Conservation (phyloP, 2,888 invertebrate genomes). For the Drosophila gaucha region DNA sequence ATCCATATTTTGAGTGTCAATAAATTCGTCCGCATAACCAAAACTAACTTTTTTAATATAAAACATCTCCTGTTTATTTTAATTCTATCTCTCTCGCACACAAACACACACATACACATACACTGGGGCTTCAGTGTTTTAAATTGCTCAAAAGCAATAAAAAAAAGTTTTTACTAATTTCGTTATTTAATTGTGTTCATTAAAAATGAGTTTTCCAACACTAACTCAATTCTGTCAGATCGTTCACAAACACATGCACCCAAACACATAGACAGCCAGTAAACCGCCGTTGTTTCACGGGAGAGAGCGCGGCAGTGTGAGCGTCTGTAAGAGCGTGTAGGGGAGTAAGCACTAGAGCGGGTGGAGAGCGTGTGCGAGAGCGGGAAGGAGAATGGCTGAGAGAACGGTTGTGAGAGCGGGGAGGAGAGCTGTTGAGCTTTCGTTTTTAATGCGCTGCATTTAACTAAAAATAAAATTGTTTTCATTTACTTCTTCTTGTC, state of each 20-base stretch:
- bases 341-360: neutral
- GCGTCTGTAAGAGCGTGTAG: neutral
- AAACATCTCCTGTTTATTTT: neutral
- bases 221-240: slow-evolving; percentile 10
- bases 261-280: neutral
- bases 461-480: slow-evolving; percentile 56
- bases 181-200: slow-evolving; percentile 12
- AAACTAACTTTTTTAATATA: neutral
- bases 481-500: slow-evolving; percentile 16
- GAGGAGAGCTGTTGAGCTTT: slow-evolving; percentile 19
- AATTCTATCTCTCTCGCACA: neutral
- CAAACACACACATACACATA: no score
- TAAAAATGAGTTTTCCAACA: slow-evolving; percentile 11
- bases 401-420: neutral
- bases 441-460: slow-evolving; percentile 45
- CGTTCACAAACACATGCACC: neutral
- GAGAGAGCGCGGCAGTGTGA: neutral
- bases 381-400: neutral
- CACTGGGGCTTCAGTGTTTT: no score
- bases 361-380: neutral
- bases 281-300: slow-evolving; percentile 12
- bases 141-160: neutral
- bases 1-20: neutral
- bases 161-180: slow-evolving; percentile 1
- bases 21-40: neutral